phyloP scores from a whole-genome alignment of 1,140 invertebrate genomes.

The Lepidotrigona ventralis region DNA sequence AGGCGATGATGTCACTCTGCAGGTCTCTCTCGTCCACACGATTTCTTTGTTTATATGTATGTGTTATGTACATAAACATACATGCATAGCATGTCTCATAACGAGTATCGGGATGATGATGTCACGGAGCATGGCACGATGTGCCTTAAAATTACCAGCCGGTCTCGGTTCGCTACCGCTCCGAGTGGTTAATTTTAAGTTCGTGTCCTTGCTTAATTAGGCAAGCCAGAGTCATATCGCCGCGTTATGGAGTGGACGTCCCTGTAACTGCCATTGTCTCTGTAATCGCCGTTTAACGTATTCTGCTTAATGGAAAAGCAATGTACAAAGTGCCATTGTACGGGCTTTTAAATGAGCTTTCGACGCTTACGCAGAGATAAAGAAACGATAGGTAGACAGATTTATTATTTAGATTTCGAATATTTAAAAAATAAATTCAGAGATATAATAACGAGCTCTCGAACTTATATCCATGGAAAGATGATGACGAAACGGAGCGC shows the following conservation, averaged over 20 bases:
- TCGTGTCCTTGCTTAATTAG: conserved; percentile 41
- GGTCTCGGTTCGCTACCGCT: conserved; percentile 19
- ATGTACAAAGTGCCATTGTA: background rate
- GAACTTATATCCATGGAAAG: no score
- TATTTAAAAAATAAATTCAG: background rate
- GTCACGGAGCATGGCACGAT: conserved; percentile 48
- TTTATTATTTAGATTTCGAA: background rate
- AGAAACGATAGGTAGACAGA: background rate
- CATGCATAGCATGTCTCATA: conserved; percentile 21
- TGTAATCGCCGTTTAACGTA: background rate
- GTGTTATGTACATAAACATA: no score
- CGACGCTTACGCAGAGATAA: background rate
- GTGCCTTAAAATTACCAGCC: conserved; percentile 54
- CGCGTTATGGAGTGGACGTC: background rate
- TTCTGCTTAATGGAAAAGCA: background rate
- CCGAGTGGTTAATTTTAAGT: conserved; percentile 27
- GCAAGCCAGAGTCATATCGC: background rate
- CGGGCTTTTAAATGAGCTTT: no score
- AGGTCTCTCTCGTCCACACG: background rate
- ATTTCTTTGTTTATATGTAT: background rate
- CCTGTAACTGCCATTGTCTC: background rate
- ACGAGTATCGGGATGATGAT: conserved; percentile 56
- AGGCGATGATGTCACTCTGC: conserved; percentile 56
- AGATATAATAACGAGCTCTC: no score
- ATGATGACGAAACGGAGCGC: no score